Conservation (phyloP, 2,113 vertebrate genomes). For the Chlorodrepanis virens region DNA sequence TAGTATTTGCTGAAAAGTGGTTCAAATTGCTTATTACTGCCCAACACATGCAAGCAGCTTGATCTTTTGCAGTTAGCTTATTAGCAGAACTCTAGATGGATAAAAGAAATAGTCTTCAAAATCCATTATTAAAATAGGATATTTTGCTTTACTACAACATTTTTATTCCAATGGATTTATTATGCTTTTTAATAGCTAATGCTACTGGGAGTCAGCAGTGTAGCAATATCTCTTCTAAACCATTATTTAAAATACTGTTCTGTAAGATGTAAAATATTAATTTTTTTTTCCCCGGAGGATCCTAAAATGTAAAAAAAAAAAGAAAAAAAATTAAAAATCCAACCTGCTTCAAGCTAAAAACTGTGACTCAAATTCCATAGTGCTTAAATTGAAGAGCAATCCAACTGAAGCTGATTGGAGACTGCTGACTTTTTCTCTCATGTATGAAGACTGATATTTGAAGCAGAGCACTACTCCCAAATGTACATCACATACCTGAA, state of each 20-base stretch:
- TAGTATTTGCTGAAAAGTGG: constrained; percentile 19
- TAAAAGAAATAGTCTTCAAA: constrained; percentile 47
- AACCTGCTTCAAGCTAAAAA: constrained; percentile 29
- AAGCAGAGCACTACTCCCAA: not conserved
- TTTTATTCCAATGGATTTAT: constrained; percentile 42
- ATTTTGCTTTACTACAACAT: not conserved
- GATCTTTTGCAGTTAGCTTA: constrained; percentile 36
- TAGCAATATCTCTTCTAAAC: constrained; percentile 22
- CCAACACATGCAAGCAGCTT: constrained; percentile 21
- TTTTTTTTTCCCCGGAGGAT: not conserved
- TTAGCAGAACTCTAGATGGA: constrained; percentile 10
- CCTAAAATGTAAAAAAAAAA: not conserved
- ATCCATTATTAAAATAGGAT: constrained; percentile 30
- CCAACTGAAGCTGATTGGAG: not conserved
- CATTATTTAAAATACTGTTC: constrained; percentile 54
- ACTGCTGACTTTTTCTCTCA: constrained; percentile 2
- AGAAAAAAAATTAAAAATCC: not conserved
- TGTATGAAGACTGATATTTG: not conserved
- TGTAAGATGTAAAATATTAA: constrained; percentile 30
- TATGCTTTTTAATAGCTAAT: constrained; percentile 36
- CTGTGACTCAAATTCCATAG: not conserved
- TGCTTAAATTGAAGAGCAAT: not conserved
- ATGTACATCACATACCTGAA: constrained; percentile 5
- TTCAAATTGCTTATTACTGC: constrained; percentile 45
- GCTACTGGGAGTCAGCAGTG: constrained; percentile 14